Base-by-base conservation (phyloP, 2,888 invertebrate species). In the Hydropsyche betteni region DNA sequence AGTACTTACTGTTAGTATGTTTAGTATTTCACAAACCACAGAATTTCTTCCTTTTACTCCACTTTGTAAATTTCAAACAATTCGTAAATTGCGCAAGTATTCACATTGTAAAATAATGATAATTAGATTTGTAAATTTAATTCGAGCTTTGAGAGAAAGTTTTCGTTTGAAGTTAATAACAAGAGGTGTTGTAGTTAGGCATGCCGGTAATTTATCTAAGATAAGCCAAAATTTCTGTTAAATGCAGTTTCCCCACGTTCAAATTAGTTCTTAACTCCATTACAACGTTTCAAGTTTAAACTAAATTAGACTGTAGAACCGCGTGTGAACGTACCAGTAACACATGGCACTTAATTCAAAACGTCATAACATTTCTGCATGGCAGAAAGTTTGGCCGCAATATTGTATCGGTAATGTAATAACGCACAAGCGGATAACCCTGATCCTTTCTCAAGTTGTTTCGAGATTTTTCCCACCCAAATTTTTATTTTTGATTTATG, bases 231-330 rank as follows among this genome's bases (percentile, higher is more conserved):
- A 70, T 53, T 70, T 68, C 34, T 34, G 44, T 44, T 53, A 70
- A 70, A 70, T 70, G 70, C 70, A 70, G 70, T 70, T 70, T 53
- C 24, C 44, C 34, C 53, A 52, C 38, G 51, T 70, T 70, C 33
- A 70, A 70, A 70, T 70, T 70, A 53, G 70, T 70, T 70, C 51
- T 70, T 53, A 70, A 70, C 70, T 70, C 55, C 55, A 70, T 70
- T 53, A 70, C 50, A 36, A 10, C 33, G 55, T 38, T 70, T 53
- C 55, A 53, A 53, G 70, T 70, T 70, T 70, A 52, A 70, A 70
- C 34, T 36, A 52, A 70, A 70, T 70, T 70, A 70, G 70, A 24
- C 69, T 69, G 58, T 51, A 51, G 50, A 69, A 69, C 36, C 69
- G 51, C 44, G 44, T 69, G 69, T 36, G 69, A 69, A 51, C 51